Evolutionary conservation across 2,797 vertebrate genomes (phyloP), one percentile per base, ranked within the genome.

Genomic region (Alectoris magna): DNA sequence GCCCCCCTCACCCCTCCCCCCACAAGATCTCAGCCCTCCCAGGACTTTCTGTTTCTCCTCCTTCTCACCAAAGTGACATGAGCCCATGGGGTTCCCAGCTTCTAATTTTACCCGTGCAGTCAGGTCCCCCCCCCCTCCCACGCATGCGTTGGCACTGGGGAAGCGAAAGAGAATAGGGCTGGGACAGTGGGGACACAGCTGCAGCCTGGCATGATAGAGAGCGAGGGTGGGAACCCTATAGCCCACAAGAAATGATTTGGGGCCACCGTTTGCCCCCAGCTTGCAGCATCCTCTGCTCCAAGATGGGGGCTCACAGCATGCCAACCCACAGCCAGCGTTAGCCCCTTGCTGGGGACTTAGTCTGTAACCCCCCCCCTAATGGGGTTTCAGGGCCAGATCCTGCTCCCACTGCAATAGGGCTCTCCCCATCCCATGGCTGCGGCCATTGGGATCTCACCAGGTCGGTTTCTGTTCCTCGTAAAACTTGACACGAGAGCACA

Each of bases 391-490:
- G 23, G 31, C 10, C 34, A 9, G 63, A 89, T 48, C 11, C 36
- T 4, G 1, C 13, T 66, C 13, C 43, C 5, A 36, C 31, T 55
- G 62, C 1, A 9, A 21, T 2, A 41, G 51, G 67, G 60, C 4
- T 18, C 26, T 3, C 36, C 14, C 24, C 51, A 9, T 6, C 34
- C 26, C 55, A 19, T 21, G 31, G 31, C 55, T n/a, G 55, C 13
- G 31, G 16, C 29, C 29, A 31, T 11, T 31, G 31, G 11, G 31
- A n/a, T 27, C 70, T 69, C 88, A 2, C 71, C 2, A 0, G 15
- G 5, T 34, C 0, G 29, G 67, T 82, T 95, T 88, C 88, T 84
- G 38, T 73, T 91, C 86, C 77, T 91, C 84, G 51, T 79, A 85
- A 94, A 93, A 95, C 63, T 34, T 26, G 23, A 81, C 9, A 1